Percentiles rank a stretch among this genome's conserved stretches.
These are phyloP conservation scores for Cactoblastis cactorum DNA, from an alignment of 2,888 invertebrate genomes.

Conservation along the genomic window DNA sequence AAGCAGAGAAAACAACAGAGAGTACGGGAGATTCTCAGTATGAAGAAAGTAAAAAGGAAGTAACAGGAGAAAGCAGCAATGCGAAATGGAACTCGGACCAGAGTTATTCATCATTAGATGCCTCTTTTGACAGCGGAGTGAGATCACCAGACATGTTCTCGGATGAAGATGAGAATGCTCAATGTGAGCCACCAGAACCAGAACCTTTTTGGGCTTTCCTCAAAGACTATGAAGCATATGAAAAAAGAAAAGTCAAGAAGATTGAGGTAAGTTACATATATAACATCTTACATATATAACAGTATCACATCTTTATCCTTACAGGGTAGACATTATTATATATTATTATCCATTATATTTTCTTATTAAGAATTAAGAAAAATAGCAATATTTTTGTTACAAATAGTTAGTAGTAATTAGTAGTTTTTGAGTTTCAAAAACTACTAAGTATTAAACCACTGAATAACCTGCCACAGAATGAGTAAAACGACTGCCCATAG, in stretches of 20 bases:
- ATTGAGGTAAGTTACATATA: conserved; percentile 60
- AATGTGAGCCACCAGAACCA: conserved; percentile 26
- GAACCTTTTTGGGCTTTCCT: conserved; percentile 63
- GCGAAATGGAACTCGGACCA: conserved; percentile 63
- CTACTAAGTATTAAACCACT: no score
- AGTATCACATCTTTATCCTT: no score
- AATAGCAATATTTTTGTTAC: no score
- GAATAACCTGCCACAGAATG: no score
- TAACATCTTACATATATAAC: no score
- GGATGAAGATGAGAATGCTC: conserved; percentile 72
- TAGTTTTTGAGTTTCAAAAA: no score
- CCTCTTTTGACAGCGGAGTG: conserved; percentile 70
- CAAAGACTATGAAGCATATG: conserved; percentile 58
- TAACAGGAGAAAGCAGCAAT: conserved; percentile 36
- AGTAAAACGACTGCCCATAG: no score
- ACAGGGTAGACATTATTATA: no score
- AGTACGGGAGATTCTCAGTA: conserved; percentile 58
- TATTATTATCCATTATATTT: no score
- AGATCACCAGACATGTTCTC: conserved; percentile 84
- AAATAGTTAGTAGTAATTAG: no score
- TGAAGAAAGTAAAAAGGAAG: conserved; percentile 45
- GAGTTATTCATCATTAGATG: conserved; percentile 65
- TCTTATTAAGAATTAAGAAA: no score
- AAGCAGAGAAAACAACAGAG: conserved; percentile 45
- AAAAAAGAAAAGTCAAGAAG: conserved; percentile 59